Base-by-base conservation (phyloP, 2,888 invertebrate genomes). In the Ganaspis brasiliensis region DNA sequence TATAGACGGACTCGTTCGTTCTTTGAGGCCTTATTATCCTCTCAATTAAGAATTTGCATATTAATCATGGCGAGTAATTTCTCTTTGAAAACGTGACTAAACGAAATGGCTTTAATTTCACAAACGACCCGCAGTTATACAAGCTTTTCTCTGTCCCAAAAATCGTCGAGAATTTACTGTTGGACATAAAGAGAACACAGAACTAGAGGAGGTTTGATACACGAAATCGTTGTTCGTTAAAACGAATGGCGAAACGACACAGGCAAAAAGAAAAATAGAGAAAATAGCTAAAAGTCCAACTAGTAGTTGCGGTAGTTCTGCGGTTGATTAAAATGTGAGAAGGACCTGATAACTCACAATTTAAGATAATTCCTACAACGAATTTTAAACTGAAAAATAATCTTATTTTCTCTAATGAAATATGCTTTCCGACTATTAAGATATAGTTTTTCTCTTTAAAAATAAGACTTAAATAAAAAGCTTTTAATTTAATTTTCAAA, bases 41-140 rank as follows among this genome's bases (percentile, higher is more conserved):
- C 79, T 79, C 81, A 87, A 87, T 87, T 87, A 87, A 84, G 82
- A 85, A 86, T 87, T 85, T 84, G 82, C 83, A 84, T 86, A 82
- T 84, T 86, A 85, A 86, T 84, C 81, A 79, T 71, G 76, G 72
- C n/a, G 31, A 74, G 71, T 35, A 70, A 40, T 35, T 40, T 56
- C 72, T 73, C 76, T 83, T 81, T 72, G 73, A 26, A 80, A 76
- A 82, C 82, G 83, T 84, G 85, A 87, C 83, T 83, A 76, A 81
- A 79, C 80, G 79, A 57, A 84, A 87, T 85, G 78, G 81, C 84
- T 83, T 87, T 85, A 85, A 86, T 88, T 84, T 85, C 83, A 82
- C 57, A 73, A 24, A 71, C 72, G 31, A 45, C 49, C 16, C 14
- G n/a, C 3, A 55, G 71, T 71, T 63, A 37, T 21, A 24, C 14